Evolutionary conservation across 2,797 vertebrate genomes (phyloP), one percentile per base, ranked within the genome.

Genomic region (Pseudotriccus pelzelni): DNA sequence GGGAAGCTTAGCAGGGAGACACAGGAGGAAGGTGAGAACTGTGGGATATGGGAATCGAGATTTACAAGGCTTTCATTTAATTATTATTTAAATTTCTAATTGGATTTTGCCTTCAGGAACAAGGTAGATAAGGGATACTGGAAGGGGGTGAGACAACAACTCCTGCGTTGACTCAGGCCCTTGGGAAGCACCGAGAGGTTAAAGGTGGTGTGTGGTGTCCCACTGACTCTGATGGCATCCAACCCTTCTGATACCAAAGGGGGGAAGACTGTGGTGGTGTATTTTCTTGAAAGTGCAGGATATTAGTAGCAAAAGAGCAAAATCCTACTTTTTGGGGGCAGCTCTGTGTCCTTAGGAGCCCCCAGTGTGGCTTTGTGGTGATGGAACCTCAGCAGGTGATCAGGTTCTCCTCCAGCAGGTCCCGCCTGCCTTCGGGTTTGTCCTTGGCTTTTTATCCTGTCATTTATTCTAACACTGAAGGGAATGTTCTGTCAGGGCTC

Each of bases 181-280:
- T 49, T 10, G 4, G 6, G 21, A 30, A 25, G 75, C 73, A 4
- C 23, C 2, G 85, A 3, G 73, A 5, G 28, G 14, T 28, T 14
- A 1, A 16, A 9, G 6, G 11, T n/a, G 68, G 12, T 1, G 17
- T 9, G 36, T 3, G 75, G 4, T 9, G 21, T 36, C 34, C 62
- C 1, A 1, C 63, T 14, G 59, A 1, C 63, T 49, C 53, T 0
- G 0, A 2, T 9, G 55, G n/a, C 84, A 25, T 23, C 6, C 2
- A 22, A 3, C 21, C 3, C 32, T 39, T 73, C 1, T 2, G 1
- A 6, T 0, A 11, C 27, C 16, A 39, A 28, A 13, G 32, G 32
- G 16, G 55, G 34, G 5, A 10, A 8, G 7, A 28, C 2, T 16
- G 12, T 5, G 8, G 23, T 22, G 27, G 58, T 2, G 0, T n/a